Conservation (phyloP, 2,888 invertebrate species). For the Odiellus spinosus region DNA sequence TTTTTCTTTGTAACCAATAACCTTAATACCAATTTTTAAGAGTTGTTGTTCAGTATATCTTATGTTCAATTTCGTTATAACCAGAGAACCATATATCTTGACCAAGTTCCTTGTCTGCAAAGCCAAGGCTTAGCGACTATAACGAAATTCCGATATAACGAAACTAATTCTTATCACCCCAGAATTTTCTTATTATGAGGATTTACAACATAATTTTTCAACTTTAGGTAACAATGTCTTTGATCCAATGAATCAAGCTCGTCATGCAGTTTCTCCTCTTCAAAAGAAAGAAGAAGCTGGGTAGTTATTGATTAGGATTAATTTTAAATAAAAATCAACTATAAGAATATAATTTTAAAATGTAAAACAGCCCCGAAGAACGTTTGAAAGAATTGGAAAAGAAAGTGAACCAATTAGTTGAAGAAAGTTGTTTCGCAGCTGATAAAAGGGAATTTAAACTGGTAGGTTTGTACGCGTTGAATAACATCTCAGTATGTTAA, state of each 20-base stretch:
- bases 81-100: too few species aligned
- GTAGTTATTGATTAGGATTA: constrained; percentile 31
- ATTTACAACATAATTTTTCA: too few species aligned
- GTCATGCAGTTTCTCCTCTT: constrained; percentile 23
- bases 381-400: constrained; percentile 75
- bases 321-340: constrained; percentile 3
- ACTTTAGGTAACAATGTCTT: constrained; percentile 32
- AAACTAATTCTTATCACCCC: too few species aligned
- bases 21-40: too few species aligned
- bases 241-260: constrained; percentile 57
- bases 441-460: constrained; percentile 44
- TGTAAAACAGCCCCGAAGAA: constrained; percentile 58
- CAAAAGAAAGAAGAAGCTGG: constrained; percentile 62
- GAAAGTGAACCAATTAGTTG: constrained; percentile 73
- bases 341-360: neutral
- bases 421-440: constrained; percentile 66
- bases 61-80: too few species aligned
- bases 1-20: too few species aligned
- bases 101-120: too few species aligned
- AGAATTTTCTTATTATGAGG: too few species aligned
- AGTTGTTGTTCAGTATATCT: too few species aligned
- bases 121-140: too few species aligned
- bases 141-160: too few species aligned
- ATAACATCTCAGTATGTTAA: neutral
- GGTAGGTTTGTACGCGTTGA: constrained; percentile 23